A percentile compares a stretch with the other conserved stretches of the same genome.
Evolutionary conservation across 2,797 vertebrate genomes (phyloP).

Genomic region (Micromesistius poutassou): DNA sequence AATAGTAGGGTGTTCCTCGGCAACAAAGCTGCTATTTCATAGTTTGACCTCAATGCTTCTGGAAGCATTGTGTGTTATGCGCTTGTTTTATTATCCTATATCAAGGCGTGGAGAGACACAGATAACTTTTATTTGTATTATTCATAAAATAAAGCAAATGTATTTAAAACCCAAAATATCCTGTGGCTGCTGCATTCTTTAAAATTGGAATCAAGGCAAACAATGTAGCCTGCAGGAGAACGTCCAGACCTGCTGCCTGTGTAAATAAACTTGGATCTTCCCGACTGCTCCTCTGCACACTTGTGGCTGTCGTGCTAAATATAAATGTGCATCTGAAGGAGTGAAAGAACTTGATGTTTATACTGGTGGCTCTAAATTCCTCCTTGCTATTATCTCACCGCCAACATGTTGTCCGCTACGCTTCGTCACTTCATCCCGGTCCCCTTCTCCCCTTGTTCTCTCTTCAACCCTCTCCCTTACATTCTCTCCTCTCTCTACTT

Average conservation of each 20-base stretch:
- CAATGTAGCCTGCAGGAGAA: background rate
- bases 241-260: background rate
- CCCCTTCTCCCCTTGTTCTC: background rate
- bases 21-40: background rate
- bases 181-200: no score
- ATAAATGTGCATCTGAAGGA: background rate
- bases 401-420: background rate
- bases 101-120: no score
- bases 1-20: background rate
- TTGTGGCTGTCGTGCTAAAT: background rate
- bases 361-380: background rate
- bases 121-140: no score
- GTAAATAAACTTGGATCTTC: background rate
- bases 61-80: no score
- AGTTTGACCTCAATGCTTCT: background rate
- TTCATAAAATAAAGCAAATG: background rate
- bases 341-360: background rate
- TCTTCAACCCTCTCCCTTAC: background rate
- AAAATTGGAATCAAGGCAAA: no score
- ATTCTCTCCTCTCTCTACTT: background rate
- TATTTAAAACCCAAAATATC: background rate
- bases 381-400: background rate
- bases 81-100: no score
- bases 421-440: background rate
- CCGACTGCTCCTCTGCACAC: background rate